Base-by-base conservation (phyloP, 2,113 vertebrate species). In the Papio anubis region DNA sequence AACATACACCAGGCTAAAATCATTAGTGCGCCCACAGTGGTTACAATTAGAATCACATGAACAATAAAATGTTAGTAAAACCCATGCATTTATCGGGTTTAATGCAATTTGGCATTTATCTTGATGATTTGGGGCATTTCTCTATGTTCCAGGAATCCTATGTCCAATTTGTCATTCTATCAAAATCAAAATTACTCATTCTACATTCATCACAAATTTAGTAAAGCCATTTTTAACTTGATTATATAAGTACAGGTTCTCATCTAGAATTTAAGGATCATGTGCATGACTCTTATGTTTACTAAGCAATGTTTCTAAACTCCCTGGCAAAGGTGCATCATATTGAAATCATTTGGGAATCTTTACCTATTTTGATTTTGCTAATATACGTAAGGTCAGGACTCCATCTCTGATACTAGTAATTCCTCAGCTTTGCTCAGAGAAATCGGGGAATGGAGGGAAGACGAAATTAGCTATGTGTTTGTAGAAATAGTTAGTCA, bases 21-120 rank as follows among this genome's bases (percentile, higher is more conserved):
- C 72, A 52, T 86, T 92, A 66, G 68, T 1, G 23, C 5, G 8
- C 45, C 25, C 2, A 7, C 30, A 6, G 3, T 76, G 32, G 48
- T 94, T 30, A 2, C 79, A 98, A 98, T 95, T 94, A 98, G 45
- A 97, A 73, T 61, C n/a, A 50, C 35, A 59, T 3, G 64, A 93
- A 72, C 7, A 45, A 72, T 21, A 21, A 13, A 68, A 32, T 87
- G 86, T 94, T 59, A 96, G 32, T 32, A 59, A 10, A 90, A n/a
- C 10, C 89, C 30, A 95, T 76, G 23, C 48, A 21, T 21, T 96
- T 80, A 21, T 61, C 72, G 61, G 68, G 55, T 76, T 79, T 83
- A 85, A 93, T 64, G 27, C 11, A 84, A 48, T 45, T 27, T 94
- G 92, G 21, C 40, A 97, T 94, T 90, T 94, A 8, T 82, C 43